A percentile compares a stretch with the other conserved stretches of the same genome.
These are phyloP conservation scores for Henricia sp. DNA, from an alignment of 53 echinoderm and acorn worm genomes.

Conservation along the genomic window DNA sequence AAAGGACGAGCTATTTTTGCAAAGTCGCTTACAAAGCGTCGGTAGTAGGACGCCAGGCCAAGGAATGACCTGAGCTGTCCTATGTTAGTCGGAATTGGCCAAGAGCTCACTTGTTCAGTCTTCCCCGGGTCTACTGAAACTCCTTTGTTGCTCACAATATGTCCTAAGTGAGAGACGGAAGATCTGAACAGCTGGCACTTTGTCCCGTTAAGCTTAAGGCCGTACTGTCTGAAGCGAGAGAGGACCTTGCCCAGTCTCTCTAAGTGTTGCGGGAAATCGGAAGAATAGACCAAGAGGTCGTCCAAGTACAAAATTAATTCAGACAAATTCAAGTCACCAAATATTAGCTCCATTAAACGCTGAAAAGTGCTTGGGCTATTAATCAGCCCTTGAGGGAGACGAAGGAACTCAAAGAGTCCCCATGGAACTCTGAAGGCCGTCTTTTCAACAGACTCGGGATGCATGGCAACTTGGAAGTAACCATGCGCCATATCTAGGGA, in stretches of 20 bases:
- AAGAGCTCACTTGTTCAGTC: conserved; percentile 33
- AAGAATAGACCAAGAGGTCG: conserved; percentile 13
- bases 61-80: conserved; percentile 66
- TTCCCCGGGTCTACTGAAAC: conserved; percentile 61
- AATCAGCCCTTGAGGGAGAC: conserved; percentile 71
- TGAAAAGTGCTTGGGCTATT: conserved; percentile 76
- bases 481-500: conserved; percentile 36
- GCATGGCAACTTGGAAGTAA: conserved; percentile 10
- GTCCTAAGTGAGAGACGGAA: conserved; percentile 40
- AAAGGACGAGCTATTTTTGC: conserved; percentile 10
- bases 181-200: conserved; percentile 35
- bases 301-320: not conserved
- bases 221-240: conserved; percentile 8
- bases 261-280: not conserved
- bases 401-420: conserved; percentile 69
- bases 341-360: conserved; percentile 61
- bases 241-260: conserved; percentile 37
- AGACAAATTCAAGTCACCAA: conserved; percentile 62
- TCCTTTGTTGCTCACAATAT: conserved; percentile 50
- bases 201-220: conserved; percentile 35
- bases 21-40: conserved; percentile 45
- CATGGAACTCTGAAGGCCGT: conserved; percentile 76
- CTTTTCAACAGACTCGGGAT: conserved; percentile 46
- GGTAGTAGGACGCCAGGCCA: conserved; percentile 55
- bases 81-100: conserved; percentile 47